Conservation (phyloP, 1,140 invertebrate species). For the Grapholita molesta region DNA sequence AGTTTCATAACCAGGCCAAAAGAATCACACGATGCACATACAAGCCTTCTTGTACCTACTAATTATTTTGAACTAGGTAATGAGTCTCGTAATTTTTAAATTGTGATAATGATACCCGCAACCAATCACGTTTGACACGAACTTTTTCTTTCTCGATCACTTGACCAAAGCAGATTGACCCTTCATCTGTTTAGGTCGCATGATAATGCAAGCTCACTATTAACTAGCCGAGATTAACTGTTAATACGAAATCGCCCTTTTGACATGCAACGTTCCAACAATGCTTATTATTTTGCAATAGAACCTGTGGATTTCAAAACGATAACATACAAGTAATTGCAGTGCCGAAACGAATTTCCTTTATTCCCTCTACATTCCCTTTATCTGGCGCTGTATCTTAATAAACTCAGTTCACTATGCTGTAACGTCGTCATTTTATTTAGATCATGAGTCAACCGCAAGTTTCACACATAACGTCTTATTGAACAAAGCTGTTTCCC, state of each 20-base stretch:
- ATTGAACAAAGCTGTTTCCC: constrained; percentile 1
- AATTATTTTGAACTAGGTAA: constrained; percentile 14
- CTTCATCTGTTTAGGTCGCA: neutral
- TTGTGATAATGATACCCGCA: constrained; percentile 28
- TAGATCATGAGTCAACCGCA: constrained; percentile 1
- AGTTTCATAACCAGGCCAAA: constrained; percentile 3
- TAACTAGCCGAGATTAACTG: neutral
- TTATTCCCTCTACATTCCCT: neutral
- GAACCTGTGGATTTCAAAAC: constrained; percentile 31
- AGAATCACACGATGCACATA: neutral
- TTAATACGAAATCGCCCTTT: constrained; percentile 43
- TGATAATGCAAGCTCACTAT: neutral
- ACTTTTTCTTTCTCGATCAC: constrained; percentile 19
- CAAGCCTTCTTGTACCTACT: neutral
- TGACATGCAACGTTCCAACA: constrained; percentile 39
- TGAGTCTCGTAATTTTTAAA: constrained; percentile 5
- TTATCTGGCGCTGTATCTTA: neutral
- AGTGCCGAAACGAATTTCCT: neutral
- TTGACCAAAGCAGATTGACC: neutral
- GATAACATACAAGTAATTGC: constrained; percentile 14
- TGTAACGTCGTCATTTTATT: constrained; percentile 7
- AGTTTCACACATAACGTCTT: constrained; percentile 1
- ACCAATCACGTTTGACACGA: constrained; percentile 25
- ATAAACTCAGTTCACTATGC: neutral
- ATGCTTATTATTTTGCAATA: constrained; percentile 37